phyloP scores from a whole-genome alignment of 2,888 invertebrate species.

The Augiades crinisus region DNA sequence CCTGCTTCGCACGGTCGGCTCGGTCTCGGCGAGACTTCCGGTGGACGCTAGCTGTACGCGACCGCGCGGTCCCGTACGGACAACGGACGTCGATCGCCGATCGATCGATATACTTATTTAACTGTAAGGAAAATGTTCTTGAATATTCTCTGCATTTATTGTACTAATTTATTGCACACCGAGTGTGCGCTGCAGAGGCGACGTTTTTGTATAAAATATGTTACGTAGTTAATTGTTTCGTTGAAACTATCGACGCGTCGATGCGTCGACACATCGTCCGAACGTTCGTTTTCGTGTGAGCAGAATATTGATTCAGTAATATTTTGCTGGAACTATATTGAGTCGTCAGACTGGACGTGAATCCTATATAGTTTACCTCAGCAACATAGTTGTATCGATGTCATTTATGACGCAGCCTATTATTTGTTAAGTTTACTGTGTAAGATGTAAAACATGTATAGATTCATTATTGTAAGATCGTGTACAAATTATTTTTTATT shows the following conservation, averaged over 20 bases:
- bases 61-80: neutral
- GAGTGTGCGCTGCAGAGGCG: constrained; percentile 46
- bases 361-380: constrained; percentile 80
- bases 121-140: constrained; percentile 43
- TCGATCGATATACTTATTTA: constrained; percentile 36
- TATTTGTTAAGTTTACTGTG: constrained; percentile 71
- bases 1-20: constrained; percentile 16
- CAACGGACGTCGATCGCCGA: constrained; percentile 7
- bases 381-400: constrained; percentile 72
- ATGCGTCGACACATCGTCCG: constrained; percentile 44
- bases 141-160: constrained; percentile 55
- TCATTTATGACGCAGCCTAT: constrained; percentile 79
- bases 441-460: constrained; percentile 74
- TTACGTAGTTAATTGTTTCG: constrained; percentile 39
- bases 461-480: constrained; percentile 58
- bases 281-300: constrained; percentile 61
- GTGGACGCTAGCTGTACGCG: neutral
- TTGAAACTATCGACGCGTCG: constrained; percentile 33
- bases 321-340: constrained; percentile 57
- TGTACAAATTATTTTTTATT: constrained; percentile 70
- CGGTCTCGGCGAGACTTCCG: too few relatives aligned
- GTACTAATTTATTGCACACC: constrained; percentile 46
- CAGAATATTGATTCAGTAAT: constrained; percentile 42
- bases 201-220: constrained; percentile 31
- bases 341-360: constrained; percentile 59